Evolutionary conservation across 2,797 vertebrate species (phyloP).

Genomic region (Novumbra hubbsi): DNA sequence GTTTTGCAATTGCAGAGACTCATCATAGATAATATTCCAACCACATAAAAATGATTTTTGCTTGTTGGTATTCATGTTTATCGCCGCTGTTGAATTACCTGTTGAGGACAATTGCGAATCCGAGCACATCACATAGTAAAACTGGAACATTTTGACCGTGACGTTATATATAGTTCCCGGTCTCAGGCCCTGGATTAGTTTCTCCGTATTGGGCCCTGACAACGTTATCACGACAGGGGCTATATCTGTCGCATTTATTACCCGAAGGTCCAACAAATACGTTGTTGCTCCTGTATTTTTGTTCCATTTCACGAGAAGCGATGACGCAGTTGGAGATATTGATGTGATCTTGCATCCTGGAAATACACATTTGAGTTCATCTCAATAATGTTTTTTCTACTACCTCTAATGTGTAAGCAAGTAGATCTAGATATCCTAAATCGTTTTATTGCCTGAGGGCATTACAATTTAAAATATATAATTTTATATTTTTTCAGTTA

Average conservation of each 20-base stretch:
- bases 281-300: slow-evolving; percentile 47
- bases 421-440: neutral
- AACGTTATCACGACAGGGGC: slow-evolving; percentile 59
- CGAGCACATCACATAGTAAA: slow-evolving; percentile 49
- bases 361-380: neutral
- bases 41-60: neutral
- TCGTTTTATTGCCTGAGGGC: neutral
- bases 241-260: slow-evolving; percentile 53
- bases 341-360: slow-evolving; percentile 67
- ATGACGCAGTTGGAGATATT: slow-evolving; percentile 59
- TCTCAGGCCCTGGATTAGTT: slow-evolving; percentile 58
- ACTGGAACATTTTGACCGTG: slow-evolving; percentile 69
- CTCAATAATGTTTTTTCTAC: neutral
- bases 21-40: no score
- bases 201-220: slow-evolving; percentile 11
- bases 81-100: slow-evolving; percentile 53
- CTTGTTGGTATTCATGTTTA: neutral
- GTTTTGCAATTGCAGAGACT: no score
- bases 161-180: slow-evolving; percentile 70
- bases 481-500: neutral
- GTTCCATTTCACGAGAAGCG: slow-evolving; percentile 70
- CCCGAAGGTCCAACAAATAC: slow-evolving; percentile 75
- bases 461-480: neutral
- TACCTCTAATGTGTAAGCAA: neutral
- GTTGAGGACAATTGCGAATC: slow-evolving; percentile 46